Percentiles rank a stretch among this genome's conserved stretches.
These are phyloP conservation scores for Trimorus sp. DNA, from an alignment of 2,888 invertebrate genomes.

Conservation along the genomic window DNA sequence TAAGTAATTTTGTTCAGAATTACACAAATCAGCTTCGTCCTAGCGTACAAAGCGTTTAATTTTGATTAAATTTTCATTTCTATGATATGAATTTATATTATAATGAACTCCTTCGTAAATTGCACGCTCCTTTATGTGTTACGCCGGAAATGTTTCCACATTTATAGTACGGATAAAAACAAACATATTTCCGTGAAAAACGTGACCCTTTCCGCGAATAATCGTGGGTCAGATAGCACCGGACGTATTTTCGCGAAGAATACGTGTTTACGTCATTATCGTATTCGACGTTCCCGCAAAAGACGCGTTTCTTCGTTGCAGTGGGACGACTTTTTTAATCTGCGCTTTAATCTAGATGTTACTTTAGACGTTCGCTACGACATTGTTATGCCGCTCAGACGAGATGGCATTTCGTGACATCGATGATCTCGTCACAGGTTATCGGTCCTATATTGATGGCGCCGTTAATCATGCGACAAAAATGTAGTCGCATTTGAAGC, in stretches of 20 bases:
- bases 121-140: neutral
- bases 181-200: slow-evolving; percentile 54
- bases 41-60: slow-evolving; percentile 37
- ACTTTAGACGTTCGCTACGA: slow-evolving; percentile 20
- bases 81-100: slow-evolving; percentile 45
- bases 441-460: slow-evolving; percentile 33
- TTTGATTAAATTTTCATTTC: slow-evolving; percentile 42
- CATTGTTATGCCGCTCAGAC: slow-evolving; percentile 51
- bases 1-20: slow-evolving; percentile 45
- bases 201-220: slow-evolving; percentile 26
- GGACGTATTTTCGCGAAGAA: slow-evolving; percentile 31
- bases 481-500: neutral
- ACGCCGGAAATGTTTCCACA: slow-evolving; percentile 19
- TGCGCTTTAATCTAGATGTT: slow-evolving; percentile 35
- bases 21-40: slow-evolving; percentile 26
- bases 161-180: slow-evolving; percentile 44
- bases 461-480: slow-evolving; percentile 18
- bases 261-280: slow-evolving; percentile 30
- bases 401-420: slow-evolving; percentile 33
- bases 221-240: slow-evolving; percentile 25
- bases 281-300: slow-evolving; percentile 22
- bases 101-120: slow-evolving; percentile 34
- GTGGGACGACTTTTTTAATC: slow-evolving; percentile 26
- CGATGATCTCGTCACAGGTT: slow-evolving; percentile 43
- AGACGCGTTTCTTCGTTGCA: slow-evolving; percentile 27